Base-by-base conservation (phyloP, 64 coral and sea anemone genomes). In the Actinia tenebrosa region DNA sequence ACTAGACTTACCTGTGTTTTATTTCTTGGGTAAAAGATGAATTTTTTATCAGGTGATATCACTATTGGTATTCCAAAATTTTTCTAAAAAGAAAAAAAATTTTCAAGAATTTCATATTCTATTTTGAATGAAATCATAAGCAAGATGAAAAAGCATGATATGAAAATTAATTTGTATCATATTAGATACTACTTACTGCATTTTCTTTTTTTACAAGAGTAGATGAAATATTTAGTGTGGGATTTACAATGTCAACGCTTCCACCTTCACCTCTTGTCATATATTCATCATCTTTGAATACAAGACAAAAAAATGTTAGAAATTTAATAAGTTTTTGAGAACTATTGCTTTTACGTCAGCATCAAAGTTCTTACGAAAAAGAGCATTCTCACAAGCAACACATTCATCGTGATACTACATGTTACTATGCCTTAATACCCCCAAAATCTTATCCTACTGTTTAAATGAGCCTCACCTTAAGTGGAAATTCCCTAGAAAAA, bases 11-110 rank as follows among this genome's bases (percentile, higher is more conserved):
- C 80, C 80, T 50, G 45, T 30, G 80, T 83, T 53, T 83, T 83
- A 83, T 83, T 83, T 9, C 18, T 52, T 83, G 80, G 46, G 13
- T 53, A 83, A 4, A 83, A 83, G 17, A 83, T 52, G 43, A 18
- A 53, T 83, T 52, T 83, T 83, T 83, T 83, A 43, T 83, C 80
- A 23, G 80, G 44, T 27, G 80, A 83, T 52, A 83, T 13, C 5
- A 58, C 69, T 42, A 75, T 42, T 75, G n/a, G 69, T 75, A 5
- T 15, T 75, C 69, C 69, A 30, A 75, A 42, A 42, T 9, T 27
- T 42, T 75, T 75, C 69, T 75, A 13, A 13, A 14, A 43, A 30
- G 9, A 42, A 42, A 50, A 5, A 50, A 50, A 37, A 37, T 37
- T 37, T 37, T 37, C 30, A 37, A 37, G 30, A 37, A 37, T 37